Conservation (phyloP, 64 coral and sea anemone species). For the Platygyra sinensis region DNA sequence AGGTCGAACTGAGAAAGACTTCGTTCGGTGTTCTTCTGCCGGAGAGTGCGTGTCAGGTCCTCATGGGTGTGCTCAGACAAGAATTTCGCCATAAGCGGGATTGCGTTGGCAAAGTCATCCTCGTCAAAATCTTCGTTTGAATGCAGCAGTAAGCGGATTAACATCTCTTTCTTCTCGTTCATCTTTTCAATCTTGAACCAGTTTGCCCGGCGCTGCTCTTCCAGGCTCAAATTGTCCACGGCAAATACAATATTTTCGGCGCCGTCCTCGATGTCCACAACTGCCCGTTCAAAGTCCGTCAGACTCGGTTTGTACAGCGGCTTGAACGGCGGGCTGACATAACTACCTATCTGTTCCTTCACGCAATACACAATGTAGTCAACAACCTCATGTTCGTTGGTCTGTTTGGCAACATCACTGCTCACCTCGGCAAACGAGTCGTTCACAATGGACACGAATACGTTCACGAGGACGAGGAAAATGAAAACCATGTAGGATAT, state of each 20-base stretch:
- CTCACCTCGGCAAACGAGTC: constrained; percentile 62
- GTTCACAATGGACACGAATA: constrained; percentile 67
- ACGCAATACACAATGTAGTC: constrained; percentile 57
- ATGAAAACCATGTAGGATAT: constrained; percentile 55
- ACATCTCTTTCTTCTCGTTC: constrained; percentile 43
- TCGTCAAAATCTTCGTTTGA: constrained; percentile 51
- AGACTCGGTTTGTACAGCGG: constrained; percentile 67
- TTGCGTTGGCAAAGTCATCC: constrained; percentile 64
- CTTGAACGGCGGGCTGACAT: constrained; percentile 35
- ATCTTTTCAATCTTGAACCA: constrained; percentile 52
- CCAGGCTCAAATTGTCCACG: constrained; percentile 47
- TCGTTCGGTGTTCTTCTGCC: neutral
- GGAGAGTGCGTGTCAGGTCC: neutral
- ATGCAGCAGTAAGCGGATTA: constrained; percentile 38
- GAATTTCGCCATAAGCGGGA: constrained; percentile 54
- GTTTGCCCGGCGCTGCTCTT: constrained; percentile 68
- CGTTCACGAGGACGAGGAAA: constrained; percentile 60
- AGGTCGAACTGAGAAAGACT: neutral
- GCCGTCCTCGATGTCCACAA: constrained; percentile 47
- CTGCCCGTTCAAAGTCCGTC: constrained; percentile 54
- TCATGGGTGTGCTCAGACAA: constrained; percentile 10
- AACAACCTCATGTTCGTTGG: constrained; percentile 56
- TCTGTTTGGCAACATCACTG: constrained; percentile 30
- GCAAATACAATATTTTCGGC: constrained; percentile 64
- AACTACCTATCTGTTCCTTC: constrained; percentile 41